These are phyloP conservation scores for Pachycephala philippinensis DNA, from an alignment of 2,113 vertebrate genomes.

Conservation along the genomic window DNA sequence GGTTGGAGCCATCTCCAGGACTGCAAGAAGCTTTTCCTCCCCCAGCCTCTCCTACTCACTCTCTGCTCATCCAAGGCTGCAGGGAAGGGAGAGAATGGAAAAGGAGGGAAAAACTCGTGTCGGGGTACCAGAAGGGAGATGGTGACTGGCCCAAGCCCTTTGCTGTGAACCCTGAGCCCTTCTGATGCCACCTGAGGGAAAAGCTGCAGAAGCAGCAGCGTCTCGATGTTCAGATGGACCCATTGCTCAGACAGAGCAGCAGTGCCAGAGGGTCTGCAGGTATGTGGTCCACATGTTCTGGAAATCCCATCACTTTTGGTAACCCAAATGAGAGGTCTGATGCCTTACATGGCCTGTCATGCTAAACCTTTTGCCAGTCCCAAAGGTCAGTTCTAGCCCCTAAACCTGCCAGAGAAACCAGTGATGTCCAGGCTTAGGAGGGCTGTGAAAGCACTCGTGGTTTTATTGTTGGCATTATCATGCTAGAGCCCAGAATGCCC, in stretches of 20 bases:
- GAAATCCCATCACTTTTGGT: background rate
- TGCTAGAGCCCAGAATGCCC: background rate
- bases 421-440: background rate
- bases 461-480: background rate
- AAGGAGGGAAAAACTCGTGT: background rate
- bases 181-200: background rate
- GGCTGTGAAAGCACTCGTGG: background rate
- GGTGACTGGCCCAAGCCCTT: background rate
- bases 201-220: background rate
- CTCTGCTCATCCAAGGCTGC: background rate
- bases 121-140: background rate
- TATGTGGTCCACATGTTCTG: fast-evolving
- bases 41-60: background rate
- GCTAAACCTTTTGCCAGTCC: background rate
- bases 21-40: background rate
- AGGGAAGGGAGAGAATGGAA: background rate
- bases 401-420: background rate
- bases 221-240: background rate
- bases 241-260: background rate
- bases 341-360: background rate
- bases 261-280: background rate
- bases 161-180: background rate
- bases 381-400: background rate
- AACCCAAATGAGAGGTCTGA: background rate
- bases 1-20: background rate